Evolutionary conservation across 2,113 vertebrate species (phyloP).

Genomic region (Trichechus manatus): DNA sequence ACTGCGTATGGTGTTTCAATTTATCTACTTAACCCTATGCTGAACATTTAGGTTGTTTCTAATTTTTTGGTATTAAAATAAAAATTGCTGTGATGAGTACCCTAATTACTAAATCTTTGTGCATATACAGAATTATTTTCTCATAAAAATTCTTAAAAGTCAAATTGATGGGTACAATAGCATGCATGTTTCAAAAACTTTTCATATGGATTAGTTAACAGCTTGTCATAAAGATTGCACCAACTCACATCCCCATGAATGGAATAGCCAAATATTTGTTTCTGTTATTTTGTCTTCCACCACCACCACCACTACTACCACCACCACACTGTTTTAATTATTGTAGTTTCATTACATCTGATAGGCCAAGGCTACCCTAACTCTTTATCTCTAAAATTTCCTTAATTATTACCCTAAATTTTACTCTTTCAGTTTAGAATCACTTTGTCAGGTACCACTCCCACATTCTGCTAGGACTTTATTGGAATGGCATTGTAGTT

Average conservation of each 20-base stretch:
- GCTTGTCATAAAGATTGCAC: not conserved
- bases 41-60: not conserved
- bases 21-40: not conserved
- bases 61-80: not conserved
- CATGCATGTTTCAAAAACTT: conserved; percentile 3
- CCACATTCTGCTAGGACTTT: conserved; percentile 25
- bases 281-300: not conserved
- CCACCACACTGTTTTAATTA: not conserved
- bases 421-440: conserved; percentile 36
- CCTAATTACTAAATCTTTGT: not conserved
- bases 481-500: not conserved
- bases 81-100: not conserved
- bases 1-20: not conserved
- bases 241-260: not conserved
- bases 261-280: not conserved
- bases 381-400: not conserved
- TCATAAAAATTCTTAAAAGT: conserved; percentile 19
- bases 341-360: not conserved
- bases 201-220: not conserved
- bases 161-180: not conserved
- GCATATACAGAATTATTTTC: not conserved
- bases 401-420: not conserved
- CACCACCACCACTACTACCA: not conserved
- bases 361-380: not conserved
- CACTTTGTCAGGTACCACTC: not conserved